Percentiles rank a stretch among this genome's conserved stretches.
phyloP scores from a whole-genome alignment of 2,888 invertebrate genomes.

The Drosophila affinis region DNA sequence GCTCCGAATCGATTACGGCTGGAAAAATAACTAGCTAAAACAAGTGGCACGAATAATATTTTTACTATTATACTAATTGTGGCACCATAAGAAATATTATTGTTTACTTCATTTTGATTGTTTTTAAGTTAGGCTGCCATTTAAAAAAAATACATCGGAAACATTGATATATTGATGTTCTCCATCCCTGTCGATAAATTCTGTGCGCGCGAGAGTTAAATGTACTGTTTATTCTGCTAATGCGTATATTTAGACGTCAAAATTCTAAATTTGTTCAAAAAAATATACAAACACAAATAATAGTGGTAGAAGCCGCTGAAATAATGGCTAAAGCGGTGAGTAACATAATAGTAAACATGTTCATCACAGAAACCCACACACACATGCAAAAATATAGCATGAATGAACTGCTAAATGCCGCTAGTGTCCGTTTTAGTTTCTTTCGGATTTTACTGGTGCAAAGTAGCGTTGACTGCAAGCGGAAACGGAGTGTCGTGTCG shows the following conservation, averaged over 20 bases:
- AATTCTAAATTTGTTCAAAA: conserved; percentile 4
- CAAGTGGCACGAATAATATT: too few relatives aligned
- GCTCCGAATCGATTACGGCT: neutral
- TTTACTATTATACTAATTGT: too few relatives aligned
- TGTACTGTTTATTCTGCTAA: too few relatives aligned
- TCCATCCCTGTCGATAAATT: conserved; percentile 11
- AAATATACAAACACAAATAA: neutral
- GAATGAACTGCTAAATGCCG: conserved; percentile 65
- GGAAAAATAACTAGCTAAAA: too few relatives aligned
- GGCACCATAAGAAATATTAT: too few relatives aligned
- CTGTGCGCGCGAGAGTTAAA: conserved; percentile 7
- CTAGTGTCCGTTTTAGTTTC: conserved; percentile 60
- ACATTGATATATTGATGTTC: too few relatives aligned
- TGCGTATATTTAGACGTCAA: conserved; percentile 27
- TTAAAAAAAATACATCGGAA: neutral
- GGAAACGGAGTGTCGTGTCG: conserved; percentile 32
- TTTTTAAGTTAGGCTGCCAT: neutral
- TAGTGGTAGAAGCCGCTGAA: neutral
- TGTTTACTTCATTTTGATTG: too few relatives aligned
- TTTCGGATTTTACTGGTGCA: conserved; percentile 70
- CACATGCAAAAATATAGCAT: conserved; percentile 45
- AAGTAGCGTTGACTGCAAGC: conserved; percentile 59
- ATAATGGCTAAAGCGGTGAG: conserved; percentile 35
- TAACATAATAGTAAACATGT: conserved; percentile 54
- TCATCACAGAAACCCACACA: conserved; percentile 17